Evolutionary conservation across 2,888 invertebrate genomes (phyloP).

Genomic region (Mythimna albipuncta): DNA sequence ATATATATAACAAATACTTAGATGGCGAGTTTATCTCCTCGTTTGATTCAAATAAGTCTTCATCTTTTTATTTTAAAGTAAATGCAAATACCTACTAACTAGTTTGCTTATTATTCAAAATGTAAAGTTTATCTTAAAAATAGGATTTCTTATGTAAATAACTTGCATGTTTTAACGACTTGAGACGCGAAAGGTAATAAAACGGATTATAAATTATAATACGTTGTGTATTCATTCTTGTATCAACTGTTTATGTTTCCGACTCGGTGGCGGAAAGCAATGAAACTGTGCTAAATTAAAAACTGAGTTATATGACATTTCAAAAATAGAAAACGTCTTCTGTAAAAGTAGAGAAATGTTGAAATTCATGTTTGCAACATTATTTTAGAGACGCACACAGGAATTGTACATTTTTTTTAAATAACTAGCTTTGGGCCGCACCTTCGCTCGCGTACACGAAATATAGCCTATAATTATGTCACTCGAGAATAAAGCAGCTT

Average conservation of each 20-base stretch:
- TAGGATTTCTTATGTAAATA: constrained; percentile 25
- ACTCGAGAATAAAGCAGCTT: too few species aligned
- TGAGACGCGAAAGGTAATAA: constrained; percentile 33
- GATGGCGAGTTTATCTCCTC: neutral
- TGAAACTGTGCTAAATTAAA: constrained; percentile 20
- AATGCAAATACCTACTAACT: constrained; percentile 13
- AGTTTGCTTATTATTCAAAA: constrained; percentile 7
- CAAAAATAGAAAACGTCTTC: neutral
- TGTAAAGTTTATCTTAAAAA: constrained; percentile 11
- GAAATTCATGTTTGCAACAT: neutral
- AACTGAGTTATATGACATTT: constrained; percentile 6
- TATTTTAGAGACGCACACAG: neutral
- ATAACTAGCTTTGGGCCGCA: too few species aligned
- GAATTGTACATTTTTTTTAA: too few species aligned
- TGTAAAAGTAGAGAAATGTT: neutral
- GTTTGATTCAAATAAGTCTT: neutral
- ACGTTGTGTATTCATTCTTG: constrained; percentile 22
- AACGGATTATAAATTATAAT: constrained; percentile 29
- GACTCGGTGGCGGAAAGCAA: constrained; percentile 17
- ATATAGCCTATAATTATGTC: too few species aligned
- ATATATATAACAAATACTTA: too few species aligned
- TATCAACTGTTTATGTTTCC: constrained; percentile 22
- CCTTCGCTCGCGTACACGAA: too few species aligned
- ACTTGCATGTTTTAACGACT: constrained; percentile 21
- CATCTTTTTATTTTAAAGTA: constrained; percentile 6